A percentile compares a stretch with the other conserved stretches of the same genome.
These are phyloP conservation scores for Polyergus mexicanus DNA, from an alignment of 1,140 invertebrate species.

Conservation along the genomic window DNA sequence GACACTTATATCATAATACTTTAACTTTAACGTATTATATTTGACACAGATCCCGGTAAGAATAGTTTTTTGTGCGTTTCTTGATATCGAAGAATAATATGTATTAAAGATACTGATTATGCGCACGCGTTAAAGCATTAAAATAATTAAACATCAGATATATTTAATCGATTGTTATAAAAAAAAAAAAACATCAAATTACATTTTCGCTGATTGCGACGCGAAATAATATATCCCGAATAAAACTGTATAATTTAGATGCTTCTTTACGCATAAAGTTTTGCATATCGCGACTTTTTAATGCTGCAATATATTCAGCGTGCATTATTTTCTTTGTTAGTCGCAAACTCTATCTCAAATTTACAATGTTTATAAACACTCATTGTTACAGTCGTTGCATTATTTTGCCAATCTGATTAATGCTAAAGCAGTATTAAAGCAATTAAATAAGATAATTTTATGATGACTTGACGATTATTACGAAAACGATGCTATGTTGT, in stretches of 20 bases:
- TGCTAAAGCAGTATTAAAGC: not conserved
- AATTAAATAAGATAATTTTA: constrained; percentile 38
- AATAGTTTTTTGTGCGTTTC: not conserved
- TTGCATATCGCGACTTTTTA: not conserved
- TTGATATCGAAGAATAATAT: not conserved
- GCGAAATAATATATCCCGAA: not conserved
- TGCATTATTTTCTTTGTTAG: not conserved
- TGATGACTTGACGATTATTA: not conserved
- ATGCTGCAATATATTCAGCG: not conserved
- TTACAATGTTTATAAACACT: not conserved
- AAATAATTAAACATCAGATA: not conserved
- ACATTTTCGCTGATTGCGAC: not conserved
- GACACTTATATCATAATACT: not conserved
- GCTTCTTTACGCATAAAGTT: not conserved
- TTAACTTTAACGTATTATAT: not conserved
- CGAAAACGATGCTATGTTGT: not conserved
- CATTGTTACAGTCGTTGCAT: not conserved
- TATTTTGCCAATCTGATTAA: constrained; percentile 1
- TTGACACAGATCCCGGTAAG: not conserved
- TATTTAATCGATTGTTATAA: not conserved
- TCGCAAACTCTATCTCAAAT: not conserved
- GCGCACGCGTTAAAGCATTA: not conserved
- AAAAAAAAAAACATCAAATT: not conserved
- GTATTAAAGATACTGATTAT: not conserved
- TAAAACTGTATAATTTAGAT: not conserved